Evolutionary conservation across 1,140 invertebrate genomes (phyloP), one percentile per base, ranked within the genome.

Genomic region (Ips typographus): DNA sequence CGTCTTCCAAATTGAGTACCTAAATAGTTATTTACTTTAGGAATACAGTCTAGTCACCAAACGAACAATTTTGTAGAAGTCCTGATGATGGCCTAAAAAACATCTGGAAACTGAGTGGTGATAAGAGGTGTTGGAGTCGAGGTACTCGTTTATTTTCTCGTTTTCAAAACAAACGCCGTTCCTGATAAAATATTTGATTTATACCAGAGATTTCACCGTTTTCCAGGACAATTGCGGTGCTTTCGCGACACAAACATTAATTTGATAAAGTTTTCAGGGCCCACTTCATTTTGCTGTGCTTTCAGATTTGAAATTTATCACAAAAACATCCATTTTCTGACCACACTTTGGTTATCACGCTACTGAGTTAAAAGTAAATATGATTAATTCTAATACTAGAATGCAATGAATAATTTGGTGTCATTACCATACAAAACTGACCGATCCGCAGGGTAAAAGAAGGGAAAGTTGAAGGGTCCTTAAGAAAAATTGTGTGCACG

Each of bases 401-500:
- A 51, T 39, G 58, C 62, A 70, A 70, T 70, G 68, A 70, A 70
- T 70, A 70, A 70, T 70, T 64, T 70, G 53, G 53, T 39, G 51
- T 61, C 68, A 70, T 70, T 65, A 70, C 47, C 68, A 62, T 64
- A 69, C 22, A 22, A 22, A 22, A 22, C 22, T 63, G 68, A 69
- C 66, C 62, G 66, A 58, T 41, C 56, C 47, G 36, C 47, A 22
- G 39, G 36, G 43, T 37, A 62, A 6, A 8, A 65, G 65, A 70
- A 44, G 68, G 68, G 22, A 55, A 38, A 68, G 39, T 55, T 58
- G 66, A 65, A 65, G 68, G 65, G 56, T 59, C 65, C 60, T 71
- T 44, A 71, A 69, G 72, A 71, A 71, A 73, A 73, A 73, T 73
- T 68, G 65, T 70, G 51, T 58, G 63, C 57, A 60, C 64, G 66